Evolutionary conservation across 2,888 invertebrate genomes (phyloP).

Genomic region (Chaetoderma sp.): DNA sequence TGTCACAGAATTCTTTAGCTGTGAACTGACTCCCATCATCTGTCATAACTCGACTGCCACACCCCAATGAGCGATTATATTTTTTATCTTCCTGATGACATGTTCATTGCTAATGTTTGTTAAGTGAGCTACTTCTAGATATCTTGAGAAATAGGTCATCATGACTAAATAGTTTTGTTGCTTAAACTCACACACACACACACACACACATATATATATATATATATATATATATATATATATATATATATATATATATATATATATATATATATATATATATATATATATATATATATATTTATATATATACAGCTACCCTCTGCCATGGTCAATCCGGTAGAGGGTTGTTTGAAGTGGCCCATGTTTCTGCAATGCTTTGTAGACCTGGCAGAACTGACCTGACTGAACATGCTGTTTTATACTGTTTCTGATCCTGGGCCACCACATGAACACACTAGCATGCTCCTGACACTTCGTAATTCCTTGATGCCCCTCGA

Average conservation of each 20-base stretch:
- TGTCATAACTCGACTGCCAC: conserved; percentile 24
- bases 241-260: too few species aligned
- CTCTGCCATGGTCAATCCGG: conserved; percentile 35
- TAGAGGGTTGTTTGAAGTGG: conserved; percentile 28
- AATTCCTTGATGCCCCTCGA: conserved; percentile 32
- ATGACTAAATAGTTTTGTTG: conserved; percentile 22
- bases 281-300: too few species aligned
- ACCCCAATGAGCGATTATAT: conserved; percentile 32
- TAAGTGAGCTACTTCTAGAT: conserved; percentile 25
- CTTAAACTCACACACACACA: too few species aligned
- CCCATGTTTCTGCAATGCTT: too few species aligned
- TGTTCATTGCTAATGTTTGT: conserved; percentile 8
- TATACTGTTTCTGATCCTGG: conserved; percentile 24
- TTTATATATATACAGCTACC: conserved; percentile 31
- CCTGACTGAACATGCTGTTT: conserved; percentile 18
- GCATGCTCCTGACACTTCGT: neutral
- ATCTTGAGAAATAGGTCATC: conserved; percentile 34
- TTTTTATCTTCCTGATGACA: conserved; percentile 30
- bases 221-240: too few species aligned
- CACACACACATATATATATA: too few species aligned
- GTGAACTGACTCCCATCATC: conserved; percentile 34
- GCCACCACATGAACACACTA: conserved; percentile 37
- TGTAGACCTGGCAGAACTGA: conserved; percentile 23
- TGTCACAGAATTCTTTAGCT: conserved; percentile 17
- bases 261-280: too few species aligned